These are phyloP conservation scores for Bufotes viridis DNA, from an alignment of 2,797 vertebrate genomes.

Conservation along the genomic window DNA sequence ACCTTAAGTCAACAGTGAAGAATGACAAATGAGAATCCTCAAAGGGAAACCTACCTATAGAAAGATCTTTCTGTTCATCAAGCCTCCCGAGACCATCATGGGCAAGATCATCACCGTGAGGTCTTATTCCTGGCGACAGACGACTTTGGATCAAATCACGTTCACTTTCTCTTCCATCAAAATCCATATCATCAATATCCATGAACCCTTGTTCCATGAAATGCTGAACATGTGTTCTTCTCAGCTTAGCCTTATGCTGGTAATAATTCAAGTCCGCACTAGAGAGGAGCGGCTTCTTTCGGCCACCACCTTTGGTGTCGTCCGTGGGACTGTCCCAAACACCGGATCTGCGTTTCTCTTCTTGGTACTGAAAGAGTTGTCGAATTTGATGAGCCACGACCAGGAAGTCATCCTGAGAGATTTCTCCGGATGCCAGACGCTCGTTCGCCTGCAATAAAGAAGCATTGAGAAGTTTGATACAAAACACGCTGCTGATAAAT, in stretches of 20 bases:
- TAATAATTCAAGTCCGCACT: constrained; percentile 90
- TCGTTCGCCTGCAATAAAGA: constrained; percentile 83
- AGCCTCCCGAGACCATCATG: constrained; percentile 77
- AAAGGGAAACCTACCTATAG: constrained; percentile 71
- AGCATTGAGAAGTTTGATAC: constrained; percentile 37
- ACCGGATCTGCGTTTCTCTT: constrained; percentile 88
- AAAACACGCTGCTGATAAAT: background rate
- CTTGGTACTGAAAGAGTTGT: constrained; percentile 95
- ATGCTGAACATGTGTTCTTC: constrained; percentile 90
- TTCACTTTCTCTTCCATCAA: constrained; percentile 78
- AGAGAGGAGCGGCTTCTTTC: constrained; percentile 83
- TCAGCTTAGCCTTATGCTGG: constrained; percentile 94
- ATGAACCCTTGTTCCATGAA: constrained; percentile 77
- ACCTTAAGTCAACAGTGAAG: background rate
- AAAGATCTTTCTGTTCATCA: constrained; percentile 73
- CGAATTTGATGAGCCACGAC: constrained; percentile 93
- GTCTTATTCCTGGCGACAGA: constrained; percentile 75
- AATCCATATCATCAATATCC: constrained; percentile 77
- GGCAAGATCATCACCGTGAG: constrained; percentile 73
- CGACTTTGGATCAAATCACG: constrained; percentile 70
- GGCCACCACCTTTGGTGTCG: constrained; percentile 76
- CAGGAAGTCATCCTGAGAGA: constrained; percentile 93
- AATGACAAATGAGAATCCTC: background rate
- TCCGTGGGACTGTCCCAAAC: constrained; percentile 83
- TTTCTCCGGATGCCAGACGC: constrained; percentile 87